Percentiles rank a stretch among this genome's conserved stretches.
phyloP scores from a whole-genome alignment of 1,140 invertebrate genomes.

The Drosophila pachea region DNA sequence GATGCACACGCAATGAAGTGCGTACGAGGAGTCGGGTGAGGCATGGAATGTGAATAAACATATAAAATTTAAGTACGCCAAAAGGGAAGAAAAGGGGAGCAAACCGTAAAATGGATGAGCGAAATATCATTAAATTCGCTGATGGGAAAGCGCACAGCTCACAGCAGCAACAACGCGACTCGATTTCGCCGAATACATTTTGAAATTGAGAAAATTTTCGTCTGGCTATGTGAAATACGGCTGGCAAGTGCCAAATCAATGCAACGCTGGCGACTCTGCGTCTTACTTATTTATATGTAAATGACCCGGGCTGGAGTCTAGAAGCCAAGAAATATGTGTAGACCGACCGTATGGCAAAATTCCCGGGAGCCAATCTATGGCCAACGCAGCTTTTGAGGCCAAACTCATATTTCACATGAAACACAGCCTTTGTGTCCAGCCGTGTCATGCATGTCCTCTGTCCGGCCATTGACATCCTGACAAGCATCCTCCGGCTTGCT shows the following conservation, averaged over 20 bases:
- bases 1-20: constrained; percentile 39
- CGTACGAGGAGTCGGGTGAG: constrained; percentile 21
- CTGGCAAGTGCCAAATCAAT: constrained; percentile 61
- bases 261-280: constrained; percentile 20
- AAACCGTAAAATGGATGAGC: constrained; percentile 37
- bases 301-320: constrained; percentile 40
- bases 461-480: constrained; percentile 37
- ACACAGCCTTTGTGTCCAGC: constrained; percentile 30
- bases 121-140: constrained; percentile 41
- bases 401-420: constrained; percentile 59
- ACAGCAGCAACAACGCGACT: constrained; percentile 3
- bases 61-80: constrained; percentile 54
- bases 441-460: constrained; percentile 39
- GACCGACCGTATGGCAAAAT: constrained; percentile 39
- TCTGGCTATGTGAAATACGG: constrained; percentile 18
- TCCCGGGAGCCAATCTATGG: constrained; percentile 13
- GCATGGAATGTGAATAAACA: constrained; percentile 44
- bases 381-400: constrained; percentile 10
- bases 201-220: constrained; percentile 6
- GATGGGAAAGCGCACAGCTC: constrained; percentile 5
- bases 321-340: not conserved
- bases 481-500: constrained; percentile 27
- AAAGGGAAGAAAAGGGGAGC: constrained; percentile 9
- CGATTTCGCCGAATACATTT: constrained; percentile 45
- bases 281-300: constrained; percentile 70